Conservation (phyloP, 2,888 invertebrate species). For the Baccha elongata region DNA sequence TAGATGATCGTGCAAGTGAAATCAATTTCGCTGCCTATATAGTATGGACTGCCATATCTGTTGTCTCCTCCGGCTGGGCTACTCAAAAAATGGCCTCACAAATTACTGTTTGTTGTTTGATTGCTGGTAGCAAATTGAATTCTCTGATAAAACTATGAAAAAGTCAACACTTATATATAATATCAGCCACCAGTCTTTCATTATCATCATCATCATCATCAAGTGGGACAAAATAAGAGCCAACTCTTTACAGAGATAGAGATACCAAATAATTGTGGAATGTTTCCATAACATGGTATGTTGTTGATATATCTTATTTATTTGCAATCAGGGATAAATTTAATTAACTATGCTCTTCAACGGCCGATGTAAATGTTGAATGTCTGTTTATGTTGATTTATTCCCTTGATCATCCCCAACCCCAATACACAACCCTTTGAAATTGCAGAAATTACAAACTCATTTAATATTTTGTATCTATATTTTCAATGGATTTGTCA, state of each 20-base stretch:
- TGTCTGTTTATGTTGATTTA: conserved; percentile 44
- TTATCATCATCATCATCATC: conserved; percentile 4
- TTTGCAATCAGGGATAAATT: conserved; percentile 71
- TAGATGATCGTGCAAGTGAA: conserved; percentile 63
- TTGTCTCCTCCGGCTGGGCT: not conserved
- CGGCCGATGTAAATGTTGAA: conserved; percentile 13
- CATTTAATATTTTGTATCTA: conserved; percentile 69
- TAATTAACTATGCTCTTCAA: conserved; percentile 71
- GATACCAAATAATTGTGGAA: conserved; percentile 54
- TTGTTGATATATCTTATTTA: conserved; percentile 53
- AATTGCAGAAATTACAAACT: conserved; percentile 50
- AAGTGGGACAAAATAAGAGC: conserved; percentile 29
- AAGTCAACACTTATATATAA: conserved; percentile 42
- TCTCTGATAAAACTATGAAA: conserved; percentile 54
- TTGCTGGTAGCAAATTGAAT: conserved; percentile 42
- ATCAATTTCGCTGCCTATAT: conserved; percentile 54
- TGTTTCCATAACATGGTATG: conserved; percentile 35
- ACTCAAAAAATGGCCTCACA: conserved; percentile 21
- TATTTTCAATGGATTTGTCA: conserved; percentile 65
- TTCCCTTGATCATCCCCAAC: not conserved
- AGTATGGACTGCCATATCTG: not conserved
- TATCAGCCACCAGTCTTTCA: conserved; percentile 30
- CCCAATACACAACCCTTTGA: not conserved
- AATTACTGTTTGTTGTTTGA: conserved; percentile 71
- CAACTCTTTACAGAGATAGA: not conserved